Evolutionary conservation across 2,888 invertebrate genomes (phyloP).

Genomic region (Macaria notata): DNA sequence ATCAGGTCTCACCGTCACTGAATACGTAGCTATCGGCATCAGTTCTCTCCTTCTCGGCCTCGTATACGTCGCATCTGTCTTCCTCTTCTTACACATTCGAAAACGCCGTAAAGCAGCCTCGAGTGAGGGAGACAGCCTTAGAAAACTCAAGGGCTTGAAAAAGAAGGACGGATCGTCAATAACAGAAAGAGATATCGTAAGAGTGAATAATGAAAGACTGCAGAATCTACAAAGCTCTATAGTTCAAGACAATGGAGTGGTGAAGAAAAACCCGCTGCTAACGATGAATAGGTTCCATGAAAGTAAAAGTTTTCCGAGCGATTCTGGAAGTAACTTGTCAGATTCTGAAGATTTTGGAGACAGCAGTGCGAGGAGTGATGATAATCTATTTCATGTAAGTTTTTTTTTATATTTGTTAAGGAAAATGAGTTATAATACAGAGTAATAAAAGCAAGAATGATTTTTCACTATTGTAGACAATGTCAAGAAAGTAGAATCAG

Average conservation of each 20-base stretch:
- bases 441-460: neutral
- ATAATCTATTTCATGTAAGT: slow-evolving; percentile 62
- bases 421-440: too few relatives aligned
- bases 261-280: slow-evolving; percentile 90
- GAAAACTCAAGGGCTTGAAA: slow-evolving; percentile 60
- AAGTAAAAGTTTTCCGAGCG: slow-evolving; percentile 61
- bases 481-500: too few relatives aligned
- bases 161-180: slow-evolving; percentile 68
- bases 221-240: slow-evolving; percentile 68
- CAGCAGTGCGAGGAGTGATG: slow-evolving; percentile 58
- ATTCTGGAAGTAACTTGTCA: slow-evolving; percentile 84
- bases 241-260: slow-evolving; percentile 85
- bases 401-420: neutral
- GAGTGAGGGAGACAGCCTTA: slow-evolving; percentile 66
- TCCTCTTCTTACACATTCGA: slow-evolving; percentile 90
- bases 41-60: slow-evolving; percentile 92
- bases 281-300: slow-evolving; percentile 83
- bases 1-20: slow-evolving; percentile 86
- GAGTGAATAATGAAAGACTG: slow-evolving; percentile 70
- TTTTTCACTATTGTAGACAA: neutral
- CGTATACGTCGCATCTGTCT: slow-evolving; percentile 93
- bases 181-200: slow-evolving; percentile 71
- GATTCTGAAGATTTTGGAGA: slow-evolving; percentile 84
- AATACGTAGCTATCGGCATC: slow-evolving; percentile 92
- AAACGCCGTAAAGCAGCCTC: slow-evolving; percentile 82